Evolutionary conservation across 64 coral and sea anemone genomes (phyloP).

Genomic region (Porites lutea): DNA sequence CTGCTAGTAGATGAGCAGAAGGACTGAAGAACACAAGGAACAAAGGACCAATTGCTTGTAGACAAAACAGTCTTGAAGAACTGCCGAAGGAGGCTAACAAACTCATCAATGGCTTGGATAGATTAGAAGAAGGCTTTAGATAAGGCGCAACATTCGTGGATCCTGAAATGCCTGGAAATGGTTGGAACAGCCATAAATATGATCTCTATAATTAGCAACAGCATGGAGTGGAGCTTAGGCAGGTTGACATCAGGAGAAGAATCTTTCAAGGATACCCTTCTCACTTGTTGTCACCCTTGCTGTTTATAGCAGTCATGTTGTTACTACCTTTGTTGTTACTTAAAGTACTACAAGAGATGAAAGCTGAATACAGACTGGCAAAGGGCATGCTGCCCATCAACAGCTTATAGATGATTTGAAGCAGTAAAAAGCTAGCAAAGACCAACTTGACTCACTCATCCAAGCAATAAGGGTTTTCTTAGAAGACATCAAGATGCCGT

Average conservation of each 20-base stretch:
- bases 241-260: no score
- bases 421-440: not conserved
- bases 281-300: no score
- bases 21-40: not conserved
- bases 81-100: not conserved
- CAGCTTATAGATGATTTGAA: not conserved
- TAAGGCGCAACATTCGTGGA: no score
- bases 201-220: no score
- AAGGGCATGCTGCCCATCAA: not conserved
- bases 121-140: not conserved
- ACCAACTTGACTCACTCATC: not conserved
- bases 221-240: no score
- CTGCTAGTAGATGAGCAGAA: not conserved
- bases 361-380: not conserved
- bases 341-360: no score
- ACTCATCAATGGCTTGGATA: constrained; percentile 1
- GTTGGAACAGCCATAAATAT: no score
- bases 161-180: no score
- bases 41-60: no score
- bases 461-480: not conserved
- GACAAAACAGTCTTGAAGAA: not conserved
- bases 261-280: no score
- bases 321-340: no score
- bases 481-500: not conserved
- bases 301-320: no score